Percentiles rank a stretch among this genome's conserved stretches.
These are phyloP conservation scores for Amblyornis subalaris DNA, from an alignment of 2,113 vertebrate genomes.

Conservation along the genomic window DNA sequence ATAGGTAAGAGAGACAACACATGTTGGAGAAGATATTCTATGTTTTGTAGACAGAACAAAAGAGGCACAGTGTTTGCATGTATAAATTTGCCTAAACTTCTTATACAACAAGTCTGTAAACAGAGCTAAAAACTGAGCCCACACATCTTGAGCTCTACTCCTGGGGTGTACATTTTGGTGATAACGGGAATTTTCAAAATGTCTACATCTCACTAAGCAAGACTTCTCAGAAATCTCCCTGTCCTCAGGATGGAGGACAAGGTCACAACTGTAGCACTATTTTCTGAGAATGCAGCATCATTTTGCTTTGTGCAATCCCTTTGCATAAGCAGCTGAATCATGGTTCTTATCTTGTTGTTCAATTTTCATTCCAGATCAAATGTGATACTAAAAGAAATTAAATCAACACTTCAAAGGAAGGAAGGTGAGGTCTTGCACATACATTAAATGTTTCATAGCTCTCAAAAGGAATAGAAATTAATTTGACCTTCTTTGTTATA, in stretches of 20 bases:
- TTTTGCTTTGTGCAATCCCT: neutral
- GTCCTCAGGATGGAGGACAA: neutral
- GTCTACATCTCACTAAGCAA: neutral
- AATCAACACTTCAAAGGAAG: neutral
- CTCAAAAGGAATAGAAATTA: neutral
- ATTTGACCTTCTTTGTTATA: neutral
- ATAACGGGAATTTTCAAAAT: neutral
- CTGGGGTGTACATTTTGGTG: neutral
- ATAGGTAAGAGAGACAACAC: neutral
- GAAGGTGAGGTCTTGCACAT: neutral
- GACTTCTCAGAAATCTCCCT: neutral
- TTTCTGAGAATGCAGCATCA: neutral
- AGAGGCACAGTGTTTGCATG: neutral
- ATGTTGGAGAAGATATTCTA: neutral
- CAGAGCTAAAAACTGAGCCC: neutral
- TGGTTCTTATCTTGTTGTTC: neutral
- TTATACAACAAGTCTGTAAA: neutral
- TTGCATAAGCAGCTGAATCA: neutral
- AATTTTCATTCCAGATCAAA: neutral
- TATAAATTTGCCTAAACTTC: neutral
- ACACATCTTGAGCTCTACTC: neutral
- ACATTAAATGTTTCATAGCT: neutral
- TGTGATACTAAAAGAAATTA: neutral
- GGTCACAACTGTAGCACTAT: neutral
- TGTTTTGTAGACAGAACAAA: neutral